These are phyloP conservation scores for Cottoperca gobio DNA, from an alignment of 2,797 vertebrate genomes.

Conservation along the genomic window DNA sequence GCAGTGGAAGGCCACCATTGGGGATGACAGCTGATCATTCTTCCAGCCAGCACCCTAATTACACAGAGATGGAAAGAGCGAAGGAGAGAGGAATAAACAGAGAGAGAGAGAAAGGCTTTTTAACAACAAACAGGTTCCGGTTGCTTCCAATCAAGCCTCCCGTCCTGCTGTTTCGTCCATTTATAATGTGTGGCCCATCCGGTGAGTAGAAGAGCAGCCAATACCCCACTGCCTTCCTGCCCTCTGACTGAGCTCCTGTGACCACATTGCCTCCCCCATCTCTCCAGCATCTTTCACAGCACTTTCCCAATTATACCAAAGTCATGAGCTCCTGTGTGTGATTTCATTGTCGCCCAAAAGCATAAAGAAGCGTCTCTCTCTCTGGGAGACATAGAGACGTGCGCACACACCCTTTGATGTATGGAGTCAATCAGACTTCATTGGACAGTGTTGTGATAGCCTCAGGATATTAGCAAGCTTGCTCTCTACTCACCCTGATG, in stretches of 20 bases:
- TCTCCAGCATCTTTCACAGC: slow-evolving; percentile 35
- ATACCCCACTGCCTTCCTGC: slow-evolving; percentile 62
- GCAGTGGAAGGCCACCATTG: slow-evolving; percentile 73
- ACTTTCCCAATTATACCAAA: slow-evolving; percentile 66
- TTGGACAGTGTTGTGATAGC: slow-evolving; percentile 61
- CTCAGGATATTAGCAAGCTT: slow-evolving; percentile 67
- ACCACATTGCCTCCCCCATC: slow-evolving; percentile 24
- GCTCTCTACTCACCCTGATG: slow-evolving; percentile 58
- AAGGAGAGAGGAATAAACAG: slow-evolving; percentile 27
- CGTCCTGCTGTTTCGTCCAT: slow-evolving; percentile 67
- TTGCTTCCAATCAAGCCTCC: slow-evolving; percentile 69
- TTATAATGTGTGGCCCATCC: slow-evolving; percentile 43
- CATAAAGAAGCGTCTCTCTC: slow-evolving; percentile 1
- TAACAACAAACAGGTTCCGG: slow-evolving; percentile 72
- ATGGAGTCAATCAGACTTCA: slow-evolving; percentile 76
- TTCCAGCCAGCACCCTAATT: slow-evolving; percentile 76
- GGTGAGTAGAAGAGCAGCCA: slow-evolving; percentile 48
- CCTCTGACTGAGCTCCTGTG: slow-evolving; percentile 40
- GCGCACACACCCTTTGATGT: slow-evolving; percentile 58
- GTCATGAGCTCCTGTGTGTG: slow-evolving; percentile 35
- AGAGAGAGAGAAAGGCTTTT: slow-evolving; percentile 33
- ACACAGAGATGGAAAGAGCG: slow-evolving; percentile 54
- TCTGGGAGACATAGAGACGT: neutral
- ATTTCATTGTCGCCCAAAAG: slow-evolving; percentile 45
- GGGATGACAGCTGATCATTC: slow-evolving; percentile 81